These are phyloP conservation scores for Heliothis subflexa DNA, from an alignment of 1,140 invertebrate species.

Conservation along the genomic window DNA sequence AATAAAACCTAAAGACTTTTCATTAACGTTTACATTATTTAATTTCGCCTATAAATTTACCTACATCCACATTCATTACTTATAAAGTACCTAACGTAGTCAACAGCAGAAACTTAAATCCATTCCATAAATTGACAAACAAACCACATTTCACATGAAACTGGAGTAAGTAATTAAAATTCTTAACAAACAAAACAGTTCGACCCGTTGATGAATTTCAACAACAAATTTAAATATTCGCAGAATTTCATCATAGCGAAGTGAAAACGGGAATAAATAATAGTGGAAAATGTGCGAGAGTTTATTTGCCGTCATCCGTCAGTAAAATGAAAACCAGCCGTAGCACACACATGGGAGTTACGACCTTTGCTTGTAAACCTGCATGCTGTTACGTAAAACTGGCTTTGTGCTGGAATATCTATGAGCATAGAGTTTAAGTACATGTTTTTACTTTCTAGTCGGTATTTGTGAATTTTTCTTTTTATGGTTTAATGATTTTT, in stretches of 20 bases:
- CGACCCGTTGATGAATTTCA: constrained; percentile 3
- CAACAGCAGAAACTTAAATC: too few species aligned
- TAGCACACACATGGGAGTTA: not conserved
- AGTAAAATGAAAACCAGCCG: constrained; percentile 8
- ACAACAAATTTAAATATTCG: constrained; percentile 10
- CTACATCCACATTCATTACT: too few species aligned
- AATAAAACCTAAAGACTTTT: too few species aligned
- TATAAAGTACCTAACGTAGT: too few species aligned
- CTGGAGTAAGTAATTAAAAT: not conserved
- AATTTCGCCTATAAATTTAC: too few species aligned
- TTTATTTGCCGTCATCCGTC: not conserved
- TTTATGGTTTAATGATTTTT: too few species aligned
- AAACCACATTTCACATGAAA: too few species aligned
- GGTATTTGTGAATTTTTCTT: not conserved
- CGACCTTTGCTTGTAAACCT: constrained; percentile 18
- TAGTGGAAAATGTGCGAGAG: constrained; percentile 3
- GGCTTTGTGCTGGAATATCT: not conserved
- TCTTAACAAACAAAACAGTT: not conserved
- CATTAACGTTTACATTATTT: too few species aligned
- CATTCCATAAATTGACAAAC: too few species aligned
- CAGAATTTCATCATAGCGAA: not conserved
- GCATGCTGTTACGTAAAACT: constrained; percentile 20
- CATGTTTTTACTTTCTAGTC: constrained; percentile 3
- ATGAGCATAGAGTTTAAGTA: not conserved
- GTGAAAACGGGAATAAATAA: constrained; percentile 9